Percentiles rank a stretch among this genome's conserved stretches.
phyloP scores from a whole-genome alignment of 2,797 vertebrate species.

The Lepilemur septentrionalis region DNA sequence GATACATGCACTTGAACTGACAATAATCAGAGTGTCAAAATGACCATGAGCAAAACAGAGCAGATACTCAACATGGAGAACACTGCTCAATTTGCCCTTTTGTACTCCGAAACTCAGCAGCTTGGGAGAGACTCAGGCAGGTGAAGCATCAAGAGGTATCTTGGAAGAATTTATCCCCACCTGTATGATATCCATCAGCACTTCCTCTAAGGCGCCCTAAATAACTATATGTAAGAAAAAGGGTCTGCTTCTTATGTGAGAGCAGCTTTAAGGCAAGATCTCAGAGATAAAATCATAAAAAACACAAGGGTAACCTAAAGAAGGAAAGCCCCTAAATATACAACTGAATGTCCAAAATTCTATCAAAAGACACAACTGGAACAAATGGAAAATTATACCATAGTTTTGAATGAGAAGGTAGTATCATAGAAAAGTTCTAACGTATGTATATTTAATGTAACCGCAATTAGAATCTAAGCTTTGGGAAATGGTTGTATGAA shows the following conservation, averaged over 20 bases:
- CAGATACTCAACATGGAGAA: neutral
- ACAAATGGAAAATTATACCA: neutral
- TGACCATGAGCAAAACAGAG: neutral
- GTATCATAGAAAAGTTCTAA: neutral
- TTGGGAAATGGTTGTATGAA: neutral
- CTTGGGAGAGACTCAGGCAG: neutral
- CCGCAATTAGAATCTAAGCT: neutral
- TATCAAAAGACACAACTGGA: neutral
- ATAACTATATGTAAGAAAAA: neutral
- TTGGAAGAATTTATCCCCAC: neutral
- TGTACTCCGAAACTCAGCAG: neutral
- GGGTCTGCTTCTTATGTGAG: neutral
- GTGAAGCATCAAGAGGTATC: neutral
- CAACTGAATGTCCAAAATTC: neutral
- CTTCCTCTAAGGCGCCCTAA: neutral
- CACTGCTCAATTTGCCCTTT: neutral
- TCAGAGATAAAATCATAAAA: neutral
- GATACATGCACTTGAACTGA: neutral
- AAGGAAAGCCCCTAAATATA: neutral
- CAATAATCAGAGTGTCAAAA: neutral
- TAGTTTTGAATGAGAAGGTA: neutral
- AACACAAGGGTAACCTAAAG: neutral
- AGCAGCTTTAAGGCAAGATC: neutral
- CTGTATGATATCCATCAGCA: neutral
- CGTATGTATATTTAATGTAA: neutral